These are phyloP conservation scores for Bibio marci DNA, from an alignment of 2,888 invertebrate genomes.

Conservation along the genomic window DNA sequence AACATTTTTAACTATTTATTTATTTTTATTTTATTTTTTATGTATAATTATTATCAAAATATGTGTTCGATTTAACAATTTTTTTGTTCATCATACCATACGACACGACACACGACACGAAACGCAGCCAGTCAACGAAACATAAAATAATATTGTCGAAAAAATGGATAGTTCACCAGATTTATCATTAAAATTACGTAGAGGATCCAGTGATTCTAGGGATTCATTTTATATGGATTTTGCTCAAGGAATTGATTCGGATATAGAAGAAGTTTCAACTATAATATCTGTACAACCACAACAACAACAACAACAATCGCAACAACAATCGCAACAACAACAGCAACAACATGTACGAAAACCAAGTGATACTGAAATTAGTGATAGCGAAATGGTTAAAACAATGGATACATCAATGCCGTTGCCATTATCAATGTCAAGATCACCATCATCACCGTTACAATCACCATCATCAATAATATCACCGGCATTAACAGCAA, in stretches of 20 bases:
- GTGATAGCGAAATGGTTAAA: not conserved
- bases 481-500: constrained; percentile 5
- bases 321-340: constrained; percentile 4
- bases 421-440: constrained; percentile 17
- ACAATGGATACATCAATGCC: not conserved
- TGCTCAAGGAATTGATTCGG: constrained; percentile 77
- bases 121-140: not conserved
- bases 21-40: no score
- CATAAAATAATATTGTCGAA: not conserved
- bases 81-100: no score
- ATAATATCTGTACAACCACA: constrained; percentile 26
- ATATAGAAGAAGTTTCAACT: constrained; percentile 57
- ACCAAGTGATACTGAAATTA: constrained; percentile 9
- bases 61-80: no score
- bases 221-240: constrained; percentile 86
- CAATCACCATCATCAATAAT: constrained; percentile 19
- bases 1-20: no score
- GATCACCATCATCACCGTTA: constrained; percentile 7
- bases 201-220: constrained; percentile 71
- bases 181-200: constrained; percentile 65
- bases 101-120: no score
- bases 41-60: no score
- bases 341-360: constrained; percentile 18
- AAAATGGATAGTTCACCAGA: constrained; percentile 65
- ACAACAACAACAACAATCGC: constrained; percentile 40